phyloP scores from a whole-genome alignment of 2,888 invertebrate species.

The Nemotelus nigrinus region DNA sequence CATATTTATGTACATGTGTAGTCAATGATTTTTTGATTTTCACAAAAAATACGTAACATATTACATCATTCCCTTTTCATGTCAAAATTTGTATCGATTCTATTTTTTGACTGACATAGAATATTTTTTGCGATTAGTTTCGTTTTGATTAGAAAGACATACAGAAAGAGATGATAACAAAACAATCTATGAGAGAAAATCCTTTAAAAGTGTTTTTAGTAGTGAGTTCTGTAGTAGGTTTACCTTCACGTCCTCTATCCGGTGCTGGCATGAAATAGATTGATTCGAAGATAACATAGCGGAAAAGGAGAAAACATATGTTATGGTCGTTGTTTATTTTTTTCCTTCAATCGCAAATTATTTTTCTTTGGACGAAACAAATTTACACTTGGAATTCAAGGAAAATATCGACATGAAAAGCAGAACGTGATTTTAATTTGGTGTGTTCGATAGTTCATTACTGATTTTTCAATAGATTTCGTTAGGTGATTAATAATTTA shows the following conservation, averaged over 20 bases:
- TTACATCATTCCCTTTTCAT: no score
- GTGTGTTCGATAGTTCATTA: no score
- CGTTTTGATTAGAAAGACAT: no score
- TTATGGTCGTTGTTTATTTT: slow-evolving; percentile 32
- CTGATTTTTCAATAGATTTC: no score
- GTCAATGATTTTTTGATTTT: no score
- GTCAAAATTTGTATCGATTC: no score
- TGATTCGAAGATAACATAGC: slow-evolving; percentile 24
- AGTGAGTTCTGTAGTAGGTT: slow-evolving; percentile 52
- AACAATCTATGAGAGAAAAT: slow-evolving; percentile 7
- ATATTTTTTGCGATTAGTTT: no score
- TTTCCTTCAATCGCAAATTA: slow-evolving; percentile 13
- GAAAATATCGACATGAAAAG: background rate
- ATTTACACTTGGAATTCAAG: background rate
- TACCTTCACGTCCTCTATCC: slow-evolving; percentile 72
- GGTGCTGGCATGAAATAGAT: slow-evolving; percentile 69
- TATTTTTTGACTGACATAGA: no score
- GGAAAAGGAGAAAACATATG: slow-evolving; percentile 33
- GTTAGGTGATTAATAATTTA: no score
- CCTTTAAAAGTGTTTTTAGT: slow-evolving; percentile 8
- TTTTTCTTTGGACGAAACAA: slow-evolving; percentile 2
- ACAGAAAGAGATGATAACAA: slow-evolving; percentile 37
- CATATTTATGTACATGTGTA: no score
- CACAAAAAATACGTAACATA: no score
- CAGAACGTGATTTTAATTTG: no score